Percentiles rank a stretch among this genome's conserved stretches.
Evolutionary conservation across 2,113 vertebrate genomes (phyloP).

Genomic region (Corythornis cristatus): DNA sequence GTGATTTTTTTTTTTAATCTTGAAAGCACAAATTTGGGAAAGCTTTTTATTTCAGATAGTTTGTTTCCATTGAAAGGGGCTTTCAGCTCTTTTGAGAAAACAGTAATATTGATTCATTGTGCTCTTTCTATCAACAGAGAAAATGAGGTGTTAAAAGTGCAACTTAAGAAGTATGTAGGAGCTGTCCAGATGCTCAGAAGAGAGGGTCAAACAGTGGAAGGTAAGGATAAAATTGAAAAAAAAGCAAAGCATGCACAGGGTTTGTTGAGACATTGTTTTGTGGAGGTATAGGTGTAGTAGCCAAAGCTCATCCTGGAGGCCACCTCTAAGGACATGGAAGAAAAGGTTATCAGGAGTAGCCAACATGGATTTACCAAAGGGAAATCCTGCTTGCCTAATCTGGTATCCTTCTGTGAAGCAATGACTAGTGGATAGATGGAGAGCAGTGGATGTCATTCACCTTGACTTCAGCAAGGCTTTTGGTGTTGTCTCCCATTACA

Average conservation of each 20-base stretch:
- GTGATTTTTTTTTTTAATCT: background rate
- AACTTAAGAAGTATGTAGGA: slow-evolving; percentile 98
- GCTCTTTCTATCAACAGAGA: slow-evolving; percentile 80
- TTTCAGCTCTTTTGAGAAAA: background rate
- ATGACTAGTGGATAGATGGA: too few relatives aligned
- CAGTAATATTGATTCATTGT: slow-evolving; percentile 13
- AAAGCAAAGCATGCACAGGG: background rate
- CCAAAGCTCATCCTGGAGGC: too few relatives aligned
- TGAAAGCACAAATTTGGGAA: background rate
- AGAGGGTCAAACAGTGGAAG: slow-evolving; percentile 88
- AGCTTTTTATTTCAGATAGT: background rate
- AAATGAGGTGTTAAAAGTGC: slow-evolving; percentile 98
- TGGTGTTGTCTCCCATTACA: too few relatives aligned
- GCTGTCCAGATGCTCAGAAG: slow-evolving; percentile 99
- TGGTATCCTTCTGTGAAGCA: too few relatives aligned
- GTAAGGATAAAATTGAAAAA: slow-evolving; percentile 73
- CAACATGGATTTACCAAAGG: too few relatives aligned
- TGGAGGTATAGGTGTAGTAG: background rate
- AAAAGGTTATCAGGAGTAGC: too few relatives aligned
- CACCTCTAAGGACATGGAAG: too few relatives aligned
- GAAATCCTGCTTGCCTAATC: too few relatives aligned
- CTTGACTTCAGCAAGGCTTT: too few relatives aligned
- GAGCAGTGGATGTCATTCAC: too few relatives aligned
- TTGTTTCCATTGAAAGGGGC: background rate
- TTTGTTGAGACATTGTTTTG: background rate